A percentile compares a stretch with the other conserved stretches of the same genome.
Conservation (phyloP, 2,888 invertebrate genomes). For the Auanema freiburgensis region DNA sequence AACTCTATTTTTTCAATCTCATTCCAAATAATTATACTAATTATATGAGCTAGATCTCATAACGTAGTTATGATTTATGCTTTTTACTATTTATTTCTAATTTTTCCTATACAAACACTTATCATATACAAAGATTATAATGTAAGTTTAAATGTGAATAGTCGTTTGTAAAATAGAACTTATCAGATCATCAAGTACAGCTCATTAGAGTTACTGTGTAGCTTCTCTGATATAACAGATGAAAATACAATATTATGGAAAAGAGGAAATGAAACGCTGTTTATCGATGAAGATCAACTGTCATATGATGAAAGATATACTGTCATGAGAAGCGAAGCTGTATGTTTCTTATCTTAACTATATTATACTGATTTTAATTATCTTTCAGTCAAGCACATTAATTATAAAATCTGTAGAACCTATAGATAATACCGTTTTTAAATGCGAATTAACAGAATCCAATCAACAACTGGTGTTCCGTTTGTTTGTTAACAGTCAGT, state of each 20-base stretch:
- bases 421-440: conserved; percentile 44
- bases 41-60: too few species aligned
- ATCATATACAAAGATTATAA: too few species aligned
- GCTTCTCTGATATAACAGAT: conserved; percentile 3
- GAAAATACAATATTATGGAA: conserved; percentile 24
- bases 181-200: too few species aligned
- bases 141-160: too few species aligned
- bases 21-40: too few species aligned
- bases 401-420: conserved; percentile 46
- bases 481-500: conserved; percentile 39
- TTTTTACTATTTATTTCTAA: too few species aligned
- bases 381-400: conserved; percentile 45
- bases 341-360: conserved; percentile 4
- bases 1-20: too few species aligned
- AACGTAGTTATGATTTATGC: too few species aligned
- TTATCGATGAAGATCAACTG: conserved; percentile 19
- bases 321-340: conserved; percentile 13
- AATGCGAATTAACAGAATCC: conserved; percentile 40
- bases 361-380: not conserved
- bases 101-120: too few species aligned
- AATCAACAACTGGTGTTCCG: conserved; percentile 14
- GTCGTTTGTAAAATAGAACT: too few species aligned
- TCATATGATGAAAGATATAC: conserved; percentile 22
- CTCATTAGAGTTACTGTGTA: too few species aligned
- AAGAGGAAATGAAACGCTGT: conserved; percentile 21